phyloP scores from a whole-genome alignment of 2,797 vertebrate species.

The Myioborus melanocephalus region DNA sequence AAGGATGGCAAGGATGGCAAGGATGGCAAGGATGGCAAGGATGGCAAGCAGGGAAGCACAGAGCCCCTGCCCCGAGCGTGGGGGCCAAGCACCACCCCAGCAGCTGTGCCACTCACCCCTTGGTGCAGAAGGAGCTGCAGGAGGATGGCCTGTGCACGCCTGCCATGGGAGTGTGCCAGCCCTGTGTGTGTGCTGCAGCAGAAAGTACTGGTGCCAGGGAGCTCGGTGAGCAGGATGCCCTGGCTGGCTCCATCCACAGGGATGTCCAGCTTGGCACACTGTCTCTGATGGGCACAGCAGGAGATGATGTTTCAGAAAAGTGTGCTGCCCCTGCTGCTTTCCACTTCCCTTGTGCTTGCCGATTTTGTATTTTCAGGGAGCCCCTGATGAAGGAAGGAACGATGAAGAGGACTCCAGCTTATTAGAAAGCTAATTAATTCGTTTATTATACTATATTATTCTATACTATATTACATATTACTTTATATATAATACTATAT shows the following conservation, averaged over 20 bases:
- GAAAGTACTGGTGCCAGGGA: background rate
- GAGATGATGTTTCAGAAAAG: background rate
- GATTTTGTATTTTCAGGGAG: background rate
- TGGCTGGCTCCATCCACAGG: background rate
- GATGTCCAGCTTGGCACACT: background rate
- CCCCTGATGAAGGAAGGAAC: background rate
- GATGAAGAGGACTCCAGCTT: background rate
- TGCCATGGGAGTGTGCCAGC: fast-evolving
- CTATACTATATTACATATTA: too few relatives aligned
- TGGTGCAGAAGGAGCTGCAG: background rate
- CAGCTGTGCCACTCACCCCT: background rate
- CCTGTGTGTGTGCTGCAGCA: fast-evolving
- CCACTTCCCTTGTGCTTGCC: fast-evolving
- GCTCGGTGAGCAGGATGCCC: fast-evolving
- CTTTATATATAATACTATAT: too few relatives aligned
- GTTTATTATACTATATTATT: background rate
- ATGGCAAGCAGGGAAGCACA: background rate
- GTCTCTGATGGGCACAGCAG: fast-evolving
- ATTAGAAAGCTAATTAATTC: background rate
- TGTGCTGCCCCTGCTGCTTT: fast-evolving
- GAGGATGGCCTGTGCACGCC: fast-evolving
- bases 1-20: background rate
- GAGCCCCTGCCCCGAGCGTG: background rate
- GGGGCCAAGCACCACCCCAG: background rate
- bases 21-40: background rate